Percentiles rank a stretch among this genome's conserved stretches.
phyloP scores from a whole-genome alignment of 2,797 vertebrate genomes.

The Muscicapa striata region DNA sequence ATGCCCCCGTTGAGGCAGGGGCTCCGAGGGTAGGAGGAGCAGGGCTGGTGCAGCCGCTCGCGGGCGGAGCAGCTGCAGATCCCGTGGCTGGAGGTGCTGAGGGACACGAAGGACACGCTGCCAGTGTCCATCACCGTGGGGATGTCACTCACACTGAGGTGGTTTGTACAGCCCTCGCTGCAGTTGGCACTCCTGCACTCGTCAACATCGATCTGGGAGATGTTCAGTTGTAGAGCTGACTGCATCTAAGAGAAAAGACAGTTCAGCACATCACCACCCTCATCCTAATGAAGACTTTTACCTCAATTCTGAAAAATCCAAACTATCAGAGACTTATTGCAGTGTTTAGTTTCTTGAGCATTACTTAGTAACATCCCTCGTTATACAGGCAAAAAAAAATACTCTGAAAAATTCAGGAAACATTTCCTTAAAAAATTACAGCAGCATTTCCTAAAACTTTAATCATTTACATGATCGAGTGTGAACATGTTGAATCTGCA shows the following conservation, averaged over 20 bases:
- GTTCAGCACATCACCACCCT: not conserved
- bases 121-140: conserved; percentile 81
- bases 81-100: conserved; percentile 72
- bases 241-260: conserved; percentile 78
- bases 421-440: not conserved
- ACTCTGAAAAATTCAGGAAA: not conserved
- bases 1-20: conserved; percentile 88
- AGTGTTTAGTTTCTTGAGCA: not conserved
- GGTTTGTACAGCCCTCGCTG: conserved; percentile 71
- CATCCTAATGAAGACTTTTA: not conserved
- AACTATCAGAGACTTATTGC: not conserved
- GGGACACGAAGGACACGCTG: conserved; percentile 81
- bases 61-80: conserved; percentile 79
- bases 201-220: conserved; percentile 83
- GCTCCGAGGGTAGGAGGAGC: conserved; percentile 80
- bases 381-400: not conserved
- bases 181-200: conserved; percentile 82
- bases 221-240: conserved; percentile 81
- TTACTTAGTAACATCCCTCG: not conserved
- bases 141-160: conserved; percentile 74
- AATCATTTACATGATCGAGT: not conserved
- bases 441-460: not conserved
- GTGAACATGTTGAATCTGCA: not conserved
- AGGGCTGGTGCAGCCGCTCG: conserved; percentile 81
- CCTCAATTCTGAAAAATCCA: not conserved